A percentile compares a stretch with the other conserved stretches of the same genome.
These are phyloP conservation scores for Girardinus metallicus DNA, from an alignment of 2,797 vertebrate genomes.

Conservation along the genomic window DNA sequence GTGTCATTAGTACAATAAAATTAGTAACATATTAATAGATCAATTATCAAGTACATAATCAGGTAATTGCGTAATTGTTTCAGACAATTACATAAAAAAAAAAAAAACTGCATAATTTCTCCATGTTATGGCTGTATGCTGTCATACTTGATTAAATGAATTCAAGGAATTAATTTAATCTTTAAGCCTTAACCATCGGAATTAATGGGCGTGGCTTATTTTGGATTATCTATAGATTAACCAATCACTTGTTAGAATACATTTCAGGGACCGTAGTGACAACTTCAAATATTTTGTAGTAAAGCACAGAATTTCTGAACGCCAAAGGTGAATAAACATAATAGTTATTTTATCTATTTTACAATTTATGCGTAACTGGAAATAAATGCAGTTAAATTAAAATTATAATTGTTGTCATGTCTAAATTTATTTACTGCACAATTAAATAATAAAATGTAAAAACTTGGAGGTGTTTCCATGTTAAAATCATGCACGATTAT, in stretches of 20 bases:
- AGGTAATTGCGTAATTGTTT: neutral
- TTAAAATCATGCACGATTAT: neutral
- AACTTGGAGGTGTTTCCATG: neutral
- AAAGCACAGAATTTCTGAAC: neutral
- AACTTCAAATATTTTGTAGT: neutral
- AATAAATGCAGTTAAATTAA: neutral
- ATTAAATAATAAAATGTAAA: neutral
- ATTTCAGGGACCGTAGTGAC: neutral
- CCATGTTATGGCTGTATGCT: neutral
- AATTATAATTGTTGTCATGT: neutral
- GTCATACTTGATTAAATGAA: no score
- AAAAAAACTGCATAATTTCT: neutral
- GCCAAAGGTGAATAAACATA: neutral
- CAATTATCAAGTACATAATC: neutral
- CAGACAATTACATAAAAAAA: neutral
- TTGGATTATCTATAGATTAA: neutral
- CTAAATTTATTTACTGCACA: neutral
- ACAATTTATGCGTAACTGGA: neutral
- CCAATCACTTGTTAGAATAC: neutral
- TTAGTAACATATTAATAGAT: neutral
- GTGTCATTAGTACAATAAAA: neutral
- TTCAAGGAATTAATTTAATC: neutral
- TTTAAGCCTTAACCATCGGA: neutral
- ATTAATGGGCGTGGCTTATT: neutral
- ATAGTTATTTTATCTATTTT: neutral